Evolutionary conservation across 2,888 invertebrate genomes (phyloP).

Genomic region (Dendrolimus houi): DNA sequence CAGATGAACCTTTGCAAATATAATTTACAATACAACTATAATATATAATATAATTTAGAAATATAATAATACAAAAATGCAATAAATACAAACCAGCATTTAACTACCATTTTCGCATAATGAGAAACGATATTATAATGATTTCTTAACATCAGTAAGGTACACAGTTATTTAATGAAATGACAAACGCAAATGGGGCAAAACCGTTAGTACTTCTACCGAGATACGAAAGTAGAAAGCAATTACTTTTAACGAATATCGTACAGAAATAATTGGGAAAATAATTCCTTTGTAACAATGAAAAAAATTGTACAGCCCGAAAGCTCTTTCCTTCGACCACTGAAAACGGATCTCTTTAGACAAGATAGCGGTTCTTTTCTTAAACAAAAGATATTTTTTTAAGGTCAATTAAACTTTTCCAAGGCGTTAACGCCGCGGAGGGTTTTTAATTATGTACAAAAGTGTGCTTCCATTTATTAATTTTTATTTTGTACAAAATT

Average conservation of each 20-base stretch:
- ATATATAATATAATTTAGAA: too few species aligned
- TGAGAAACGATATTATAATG: too few species aligned
- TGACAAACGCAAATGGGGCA: neutral
- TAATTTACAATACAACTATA: too few species aligned
- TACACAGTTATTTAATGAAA: too few species aligned
- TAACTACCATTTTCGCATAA: too few species aligned
- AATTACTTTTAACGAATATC: conserved; percentile 20
- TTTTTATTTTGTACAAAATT: conserved; percentile 6
- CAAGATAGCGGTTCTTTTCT: conserved; percentile 25
- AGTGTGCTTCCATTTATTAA: conserved; percentile 4
- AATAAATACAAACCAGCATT: too few species aligned
- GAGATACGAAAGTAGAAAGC: conserved; percentile 7
- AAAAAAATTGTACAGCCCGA: conserved; percentile 23
- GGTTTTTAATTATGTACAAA: conserved; percentile 18
- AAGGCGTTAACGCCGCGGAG: conserved; percentile 27
- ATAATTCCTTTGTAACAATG: conserved; percentile 39
- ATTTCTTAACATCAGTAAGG: too few species aligned
- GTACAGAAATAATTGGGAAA: conserved; percentile 29
- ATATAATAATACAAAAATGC: too few species aligned
- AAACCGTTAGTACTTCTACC: neutral
- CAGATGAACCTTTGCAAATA: too few species aligned
- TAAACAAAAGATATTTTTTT: conserved; percentile 52
- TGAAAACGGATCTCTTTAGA: conserved; percentile 22
- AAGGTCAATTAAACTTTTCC: conserved; percentile 51
- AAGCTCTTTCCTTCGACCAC: conserved; percentile 21